Percentiles rank a stretch among this genome's conserved stretches.
Conservation (phyloP, 2,888 invertebrate genomes). For the Neoitamus cyanurus region DNA sequence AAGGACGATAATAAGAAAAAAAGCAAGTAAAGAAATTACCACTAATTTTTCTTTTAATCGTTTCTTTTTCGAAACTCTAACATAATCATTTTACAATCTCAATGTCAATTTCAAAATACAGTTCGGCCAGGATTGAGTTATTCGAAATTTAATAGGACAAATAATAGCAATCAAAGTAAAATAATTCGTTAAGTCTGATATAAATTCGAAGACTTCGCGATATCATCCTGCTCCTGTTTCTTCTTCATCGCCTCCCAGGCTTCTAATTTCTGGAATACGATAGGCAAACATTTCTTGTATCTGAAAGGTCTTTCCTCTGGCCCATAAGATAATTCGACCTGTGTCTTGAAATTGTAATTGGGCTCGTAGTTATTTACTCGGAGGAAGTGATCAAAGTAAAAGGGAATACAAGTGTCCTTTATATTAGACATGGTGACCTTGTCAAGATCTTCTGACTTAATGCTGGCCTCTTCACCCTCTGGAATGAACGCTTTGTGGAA, state of each 20-base stretch:
- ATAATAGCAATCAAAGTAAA: not conserved
- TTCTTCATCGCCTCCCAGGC: slow-evolving; percentile 58
- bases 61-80: no score
- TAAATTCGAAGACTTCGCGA: slow-evolving; percentile 61
- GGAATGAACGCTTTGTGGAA: slow-evolving; percentile 60
- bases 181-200: slow-evolving; percentile 52
- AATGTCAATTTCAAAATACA: no score
- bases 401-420: slow-evolving; percentile 60
- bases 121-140: no score
- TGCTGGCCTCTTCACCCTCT: not conserved
- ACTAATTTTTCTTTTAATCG: no score
- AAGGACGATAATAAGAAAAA: no score
- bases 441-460: slow-evolving; percentile 54
- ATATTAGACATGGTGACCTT: slow-evolving; percentile 40
- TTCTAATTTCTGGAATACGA: slow-evolving; percentile 57
- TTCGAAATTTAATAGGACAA: no score
- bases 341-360: slow-evolving; percentile 63
- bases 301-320: slow-evolving; percentile 58
- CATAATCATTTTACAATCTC: no score
- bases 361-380: slow-evolving; percentile 63
- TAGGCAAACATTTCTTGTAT: slow-evolving; percentile 57
- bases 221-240: slow-evolving; percentile 60
- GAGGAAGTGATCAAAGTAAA: slow-evolving; percentile 65
- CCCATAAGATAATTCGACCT: slow-evolving; percentile 62
- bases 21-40: no score